phyloP scores from a whole-genome alignment of 2,888 invertebrate species.

The Drosophila kokeensis region DNA sequence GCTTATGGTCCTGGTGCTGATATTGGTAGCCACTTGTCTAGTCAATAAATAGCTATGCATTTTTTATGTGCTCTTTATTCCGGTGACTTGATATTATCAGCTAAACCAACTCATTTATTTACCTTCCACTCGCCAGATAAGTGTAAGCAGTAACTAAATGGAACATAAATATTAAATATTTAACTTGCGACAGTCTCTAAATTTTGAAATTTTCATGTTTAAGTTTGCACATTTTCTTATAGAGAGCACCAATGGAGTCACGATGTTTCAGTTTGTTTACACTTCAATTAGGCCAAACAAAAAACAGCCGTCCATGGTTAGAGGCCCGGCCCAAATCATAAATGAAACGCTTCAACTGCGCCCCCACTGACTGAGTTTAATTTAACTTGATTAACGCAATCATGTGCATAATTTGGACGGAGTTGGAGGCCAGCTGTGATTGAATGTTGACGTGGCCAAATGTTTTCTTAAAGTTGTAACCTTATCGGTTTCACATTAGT shows the following conservation, averaged over 20 bases:
- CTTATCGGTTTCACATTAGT: slow-evolving; percentile 48
- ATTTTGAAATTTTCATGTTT: background rate
- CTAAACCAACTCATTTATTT: background rate
- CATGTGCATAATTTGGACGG: slow-evolving; percentile 59
- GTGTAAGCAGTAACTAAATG: background rate
- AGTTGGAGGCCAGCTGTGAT: slow-evolving; percentile 30
- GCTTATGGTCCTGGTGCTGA: slow-evolving; percentile 21
- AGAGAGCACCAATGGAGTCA: slow-evolving; percentile 3
- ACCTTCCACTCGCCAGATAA: background rate
- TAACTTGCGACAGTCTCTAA: background rate
- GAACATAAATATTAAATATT: background rate
- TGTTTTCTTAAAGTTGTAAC: slow-evolving; percentile 39
- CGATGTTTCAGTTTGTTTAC: slow-evolving; percentile 9
- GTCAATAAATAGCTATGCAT: slow-evolving; percentile 49
- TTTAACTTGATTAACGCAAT: slow-evolving; percentile 65
- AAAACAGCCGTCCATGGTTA: slow-evolving; percentile 13
- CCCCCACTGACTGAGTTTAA: slow-evolving; percentile 41
- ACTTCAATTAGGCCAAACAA: slow-evolving; percentile 39
- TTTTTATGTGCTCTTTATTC: slow-evolving; percentile 33
- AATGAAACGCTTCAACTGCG: slow-evolving; percentile 42
- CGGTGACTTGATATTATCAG: background rate
- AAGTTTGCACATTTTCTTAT: background rate
- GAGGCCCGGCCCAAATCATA: slow-evolving; percentile 24
- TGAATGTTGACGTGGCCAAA: slow-evolving; percentile 18
- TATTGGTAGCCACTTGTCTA: slow-evolving; percentile 64